phyloP scores from a whole-genome alignment of 2,888 invertebrate species.

The Acholoe squamosa region DNA sequence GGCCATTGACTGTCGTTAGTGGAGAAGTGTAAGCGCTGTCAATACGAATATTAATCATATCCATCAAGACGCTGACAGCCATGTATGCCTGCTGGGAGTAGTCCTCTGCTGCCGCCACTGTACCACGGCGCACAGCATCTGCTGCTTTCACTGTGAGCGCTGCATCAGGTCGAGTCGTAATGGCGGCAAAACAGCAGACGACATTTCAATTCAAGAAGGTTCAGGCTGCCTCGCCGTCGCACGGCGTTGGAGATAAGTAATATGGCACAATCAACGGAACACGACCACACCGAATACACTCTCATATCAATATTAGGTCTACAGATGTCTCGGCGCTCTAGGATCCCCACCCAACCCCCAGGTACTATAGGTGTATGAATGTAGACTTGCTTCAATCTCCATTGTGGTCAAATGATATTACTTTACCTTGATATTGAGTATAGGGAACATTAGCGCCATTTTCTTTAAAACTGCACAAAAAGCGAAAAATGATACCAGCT shows the following conservation, averaged over 20 bases:
- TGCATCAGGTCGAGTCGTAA: background rate
- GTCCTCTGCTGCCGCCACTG: background rate
- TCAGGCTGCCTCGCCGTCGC: background rate
- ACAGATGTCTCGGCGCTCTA: no score
- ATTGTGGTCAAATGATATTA: no score
- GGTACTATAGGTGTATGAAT: background rate
- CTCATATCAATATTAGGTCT: no score
- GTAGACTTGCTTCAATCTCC: background rate
- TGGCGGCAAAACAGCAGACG: background rate
- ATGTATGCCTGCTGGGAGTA: background rate
- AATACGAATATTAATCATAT: conserved; percentile 17
- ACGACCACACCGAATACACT: no score
- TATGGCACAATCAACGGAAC: no score
- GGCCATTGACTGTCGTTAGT: background rate
- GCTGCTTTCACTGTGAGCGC: background rate
- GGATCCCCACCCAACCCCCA: no score
- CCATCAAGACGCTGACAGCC: conserved; percentile 18
- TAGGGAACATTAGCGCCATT: no score
- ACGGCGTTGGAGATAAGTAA: no score
- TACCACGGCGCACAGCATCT: background rate
- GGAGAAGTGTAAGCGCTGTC: background rate
- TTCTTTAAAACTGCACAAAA: no score
- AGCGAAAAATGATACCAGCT: no score
- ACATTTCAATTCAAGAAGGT: background rate
- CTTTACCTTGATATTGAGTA: no score